Evolutionary conservation across 2,797 vertebrate species (phyloP), one percentile per base, ranked within the genome.

Genomic region (Gambelia wislizenii): DNA sequence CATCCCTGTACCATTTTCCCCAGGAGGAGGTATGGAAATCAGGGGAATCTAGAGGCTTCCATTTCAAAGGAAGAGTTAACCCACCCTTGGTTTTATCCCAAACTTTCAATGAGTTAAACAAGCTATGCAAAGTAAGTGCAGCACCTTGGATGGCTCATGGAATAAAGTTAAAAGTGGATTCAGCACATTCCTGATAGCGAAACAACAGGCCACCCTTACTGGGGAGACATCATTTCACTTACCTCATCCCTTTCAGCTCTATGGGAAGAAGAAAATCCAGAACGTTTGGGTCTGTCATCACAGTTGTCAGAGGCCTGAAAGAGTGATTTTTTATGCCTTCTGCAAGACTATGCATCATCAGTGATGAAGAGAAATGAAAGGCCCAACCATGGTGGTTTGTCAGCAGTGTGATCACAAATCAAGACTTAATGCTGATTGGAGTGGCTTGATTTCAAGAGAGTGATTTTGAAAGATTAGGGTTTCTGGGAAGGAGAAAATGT

Each of bases 381-480:
- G 14, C 47, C 85, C 25, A 18, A 39, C 47, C n/a, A 69, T 18
- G 44, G n/a, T 33, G 6, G 59, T 49, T 25, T 79, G 44, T 79
- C 44, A 47, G 30, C 2, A 39, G 39, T 22, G 42, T 44, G 52
- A 72, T 87, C 67, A 74, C 78, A 87, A 87, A 87, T 87, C 86
- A 81, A 59, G 52, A 30, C 47, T 69, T 59, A n/a, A 74, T 14
- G 39, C 64, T 59, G 67, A 44, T 81, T 67, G 25, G 44, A 81
- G 79, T 36, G 5, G 67, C 39, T 74, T 16, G 36, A 87, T 87
- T 81, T 87, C 52, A 72, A 30, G 67, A 81, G 49, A 81, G 39
- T 10, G 67, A 81, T 81, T 56, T 59, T 81, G 86, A 87, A 74
- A 56, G 52, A 81, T 87, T 72, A 81, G 67, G 78, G 39, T 39